Evolutionary conservation across 2,888 invertebrate genomes (phyloP), one percentile per base, ranked within the genome.

Genomic region (Lamproptera curius): DNA sequence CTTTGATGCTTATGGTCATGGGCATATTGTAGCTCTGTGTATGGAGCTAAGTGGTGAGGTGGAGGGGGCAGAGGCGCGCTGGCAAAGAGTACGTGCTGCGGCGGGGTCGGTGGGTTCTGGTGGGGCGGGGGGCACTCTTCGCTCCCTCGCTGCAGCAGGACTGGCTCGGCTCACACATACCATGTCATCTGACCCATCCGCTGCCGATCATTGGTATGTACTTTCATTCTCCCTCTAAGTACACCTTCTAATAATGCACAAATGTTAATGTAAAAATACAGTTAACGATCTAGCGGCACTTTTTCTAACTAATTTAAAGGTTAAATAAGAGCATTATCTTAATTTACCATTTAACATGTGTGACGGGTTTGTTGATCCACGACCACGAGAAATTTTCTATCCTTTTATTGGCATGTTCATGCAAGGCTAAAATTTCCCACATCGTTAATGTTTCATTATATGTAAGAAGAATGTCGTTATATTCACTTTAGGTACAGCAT

Each of bases 401-500:
- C n/a, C n/a, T n/a, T n/a, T n/a, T n/a, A n/a, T n/a, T n/a, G n/a
- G n/a, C n/a, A n/a, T n/a, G n/a, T n/a, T n/a, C n/a, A n/a, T n/a
- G n/a, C n/a, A n/a, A n/a, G n/a, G n/a, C n/a, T n/a, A n/a, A n/a
- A n/a, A n/a, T n/a, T n/a, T n/a, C n/a, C n/a, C n/a, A n/a, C n/a
- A n/a, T n/a, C n/a, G n/a, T n/a, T n/a, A n/a, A n/a, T n/a, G n/a
- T n/a, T n/a, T n/a, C n/a, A n/a, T n/a, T n/a, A n/a, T n/a, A n/a
- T n/a, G n/a, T n/a, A n/a, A n/a, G n/a, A n/a, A n/a, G n/a, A n/a
- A n/a, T n/a, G n/a, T n/a, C n/a, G n/a, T n/a, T n/a, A n/a, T n/a
- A n/a, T n/a, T n/a, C n/a, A n/a, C n/a, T n/a, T n/a, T 57, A 86
- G 86, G 86, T 86, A 83, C 62, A 84, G 84, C 53, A 74, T 80